A percentile compares a stretch with the other conserved stretches of the same genome.
Conservation (phyloP, 2,888 invertebrate species). For the Calliphora vomitoria region DNA sequence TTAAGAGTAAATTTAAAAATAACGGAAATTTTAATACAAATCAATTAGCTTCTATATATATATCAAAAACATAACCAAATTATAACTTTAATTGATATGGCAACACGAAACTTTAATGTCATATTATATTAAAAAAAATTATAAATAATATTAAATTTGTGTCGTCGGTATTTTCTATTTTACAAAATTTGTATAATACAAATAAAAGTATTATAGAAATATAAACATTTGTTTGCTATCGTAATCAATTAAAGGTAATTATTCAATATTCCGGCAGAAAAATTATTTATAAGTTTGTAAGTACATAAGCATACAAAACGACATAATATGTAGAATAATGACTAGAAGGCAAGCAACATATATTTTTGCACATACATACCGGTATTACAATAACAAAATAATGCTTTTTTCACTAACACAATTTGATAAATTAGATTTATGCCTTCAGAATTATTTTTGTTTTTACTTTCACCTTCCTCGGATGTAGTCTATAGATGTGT, state of each 20-base stretch:
- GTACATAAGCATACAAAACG: background rate
- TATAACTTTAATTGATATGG: slow-evolving; percentile 3
- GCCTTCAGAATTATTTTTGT: no score
- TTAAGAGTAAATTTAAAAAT: background rate
- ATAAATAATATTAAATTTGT: slow-evolving; percentile 7
- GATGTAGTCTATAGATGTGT: background rate
- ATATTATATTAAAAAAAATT: background rate
- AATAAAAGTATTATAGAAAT: background rate
- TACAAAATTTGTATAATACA: background rate
- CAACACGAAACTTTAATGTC: slow-evolving; percentile 8
- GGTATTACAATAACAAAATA: background rate
- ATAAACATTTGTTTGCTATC: background rate
- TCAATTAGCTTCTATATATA: slow-evolving; percentile 42
- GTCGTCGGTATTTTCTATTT: background rate
- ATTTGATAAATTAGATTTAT: no score
- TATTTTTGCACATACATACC: background rate
- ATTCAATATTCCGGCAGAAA: background rate
- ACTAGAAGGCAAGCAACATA: background rate
- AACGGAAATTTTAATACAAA: background rate
- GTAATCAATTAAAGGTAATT: background rate
- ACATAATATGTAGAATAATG: background rate
- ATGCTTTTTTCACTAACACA: background rate
- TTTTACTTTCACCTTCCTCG: background rate
- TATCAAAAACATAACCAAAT: background rate
- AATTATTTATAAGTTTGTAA: background rate